Base-by-base conservation (phyloP, 2,888 invertebrate genomes). In the Pyrrhia umbra region DNA sequence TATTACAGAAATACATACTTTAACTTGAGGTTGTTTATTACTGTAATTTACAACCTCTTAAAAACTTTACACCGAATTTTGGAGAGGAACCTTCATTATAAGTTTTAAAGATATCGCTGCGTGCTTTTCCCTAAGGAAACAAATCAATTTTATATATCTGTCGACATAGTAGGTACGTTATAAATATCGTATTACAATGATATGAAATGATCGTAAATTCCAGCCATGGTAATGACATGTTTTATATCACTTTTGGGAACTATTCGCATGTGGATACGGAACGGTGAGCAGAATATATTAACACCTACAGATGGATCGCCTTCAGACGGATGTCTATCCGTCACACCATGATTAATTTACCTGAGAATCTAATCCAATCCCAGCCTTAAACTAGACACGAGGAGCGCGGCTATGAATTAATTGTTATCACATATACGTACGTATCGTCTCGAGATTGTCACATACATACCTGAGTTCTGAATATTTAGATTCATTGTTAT, bases 81-180 rank as follows among this genome's bases (percentile, higher is more conserved):
- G 56, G 49, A 61, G 56, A 66, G 55, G 49, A 51, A 64, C 64
- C 69, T 74, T 80, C 77, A 74, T 81, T 81, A 81, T 71, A 80
- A 80, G 75, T 80, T 81, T 80, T 51, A 62, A 77, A 80, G 75
- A 68, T 77, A 73, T 79, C 59, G 69, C 56, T 45, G 45, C 72
- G 75, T 79, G 81, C 65, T 66, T 75, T 73, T 68, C 67, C 54
- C 23, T 70, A 62, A 68, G 62, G 66, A 60, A 58, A 79, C 64
- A 79, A 79, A 81, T 76, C 67, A 76, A 73, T 69, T 70, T 61
- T 55, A 63, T 61, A 20, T 60, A 69, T 58, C 55, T 50, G 64
- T 60, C 15, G 61, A 57, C 18, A 30, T 52, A 43, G 16, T 55
- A 57, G 68, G 40, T 56, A 56, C 30, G n/a, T 67, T 40, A 68